Base-by-base conservation (phyloP, 2,888 invertebrate genomes). In the Glyphotaelius pellucidus region DNA sequence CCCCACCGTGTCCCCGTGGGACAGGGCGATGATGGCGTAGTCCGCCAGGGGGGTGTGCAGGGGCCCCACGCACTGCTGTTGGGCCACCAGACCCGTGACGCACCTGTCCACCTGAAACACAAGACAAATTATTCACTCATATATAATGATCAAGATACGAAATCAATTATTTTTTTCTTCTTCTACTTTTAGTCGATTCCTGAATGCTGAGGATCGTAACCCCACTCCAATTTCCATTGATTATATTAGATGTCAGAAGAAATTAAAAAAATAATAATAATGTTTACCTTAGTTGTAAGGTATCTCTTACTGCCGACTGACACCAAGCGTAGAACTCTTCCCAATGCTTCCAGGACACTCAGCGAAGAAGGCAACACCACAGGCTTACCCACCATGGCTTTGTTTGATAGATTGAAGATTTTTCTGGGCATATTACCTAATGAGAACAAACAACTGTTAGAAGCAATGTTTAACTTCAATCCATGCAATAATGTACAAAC, bases 11-110 rank as follows among this genome's bases (percentile, higher is more conserved):
- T 97, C 98, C 94, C 98, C 98, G 95, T 99, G 97, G 0, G 99
- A 98, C 42, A 99, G 96, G 0, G 99, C 98, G 9, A 98, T 97
- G 89, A 99, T 97, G 1, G 98, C 99, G 92, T 98, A 99, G 95
- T 99, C 99, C 0, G 99, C 98, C 7, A 99, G 95, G 0, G 99
- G 99, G 0, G 99, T 99, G 95, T 99, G 99, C 0, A 99, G 95
- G 0, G 99, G 99, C 0, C 99, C 99, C 38, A 99, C 99, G 95
- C 99, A 99, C 95, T 99, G 99, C 94, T 99, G 99, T 95, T 99
- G 99, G 0, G 99, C 99, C 91, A 99, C 97, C 30, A 99, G 96
- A 1, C 99, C 99, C 2, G 99, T 98, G 14, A 99, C 99, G 94
- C 99, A 99, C 83, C 99, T 97, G 95, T 98, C 98, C 30, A 99